Percentiles rank a stretch among this genome's conserved stretches.
Conservation (phyloP, 2,113 vertebrate genomes). For the Cynopterus brachyotis region DNA sequence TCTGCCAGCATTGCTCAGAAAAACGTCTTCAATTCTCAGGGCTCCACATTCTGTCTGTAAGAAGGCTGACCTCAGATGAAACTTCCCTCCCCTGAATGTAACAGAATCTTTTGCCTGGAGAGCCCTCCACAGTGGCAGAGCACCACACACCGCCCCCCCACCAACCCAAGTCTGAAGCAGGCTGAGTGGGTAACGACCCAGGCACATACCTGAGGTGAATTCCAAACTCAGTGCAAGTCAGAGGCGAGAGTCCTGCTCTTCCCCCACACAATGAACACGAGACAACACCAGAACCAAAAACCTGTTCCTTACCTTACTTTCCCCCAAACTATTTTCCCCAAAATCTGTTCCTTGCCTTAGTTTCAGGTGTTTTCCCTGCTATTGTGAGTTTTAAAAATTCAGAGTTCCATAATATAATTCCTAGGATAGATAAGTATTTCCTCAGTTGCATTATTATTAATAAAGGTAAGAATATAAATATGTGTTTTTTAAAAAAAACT, state of each 20-base stretch:
- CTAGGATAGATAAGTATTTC: not conserved
- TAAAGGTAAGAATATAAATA: not conserved
- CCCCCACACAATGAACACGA: not conserved
- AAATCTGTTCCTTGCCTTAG: not conserved
- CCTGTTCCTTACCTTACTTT: not conserved
- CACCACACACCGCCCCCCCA: not conserved
- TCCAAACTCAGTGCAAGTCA: not conserved
- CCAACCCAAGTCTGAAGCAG: not conserved
- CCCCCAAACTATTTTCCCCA: not conserved
- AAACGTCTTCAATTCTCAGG: not conserved
- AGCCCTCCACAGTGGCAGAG: not conserved
- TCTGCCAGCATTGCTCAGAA: not conserved
- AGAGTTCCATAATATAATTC: not conserved
- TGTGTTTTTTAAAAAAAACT: not conserved
- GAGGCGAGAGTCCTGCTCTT: not conserved
- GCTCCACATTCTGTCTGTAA: not conserved
- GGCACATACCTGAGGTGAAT: not conserved
- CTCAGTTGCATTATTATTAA: not conserved
- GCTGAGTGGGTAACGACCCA: not conserved
- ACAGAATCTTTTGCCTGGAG: not conserved
- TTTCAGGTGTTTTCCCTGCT: not conserved
- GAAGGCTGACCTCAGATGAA: not conserved
- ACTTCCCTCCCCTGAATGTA: not conserved
- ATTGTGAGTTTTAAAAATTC: not conserved
- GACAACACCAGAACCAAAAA: not conserved